Percentiles rank a stretch among this genome's conserved stretches.
These are phyloP conservation scores for Sebastiscus tertius DNA, from an alignment of 2,797 vertebrate genomes.

Conservation along the genomic window DNA sequence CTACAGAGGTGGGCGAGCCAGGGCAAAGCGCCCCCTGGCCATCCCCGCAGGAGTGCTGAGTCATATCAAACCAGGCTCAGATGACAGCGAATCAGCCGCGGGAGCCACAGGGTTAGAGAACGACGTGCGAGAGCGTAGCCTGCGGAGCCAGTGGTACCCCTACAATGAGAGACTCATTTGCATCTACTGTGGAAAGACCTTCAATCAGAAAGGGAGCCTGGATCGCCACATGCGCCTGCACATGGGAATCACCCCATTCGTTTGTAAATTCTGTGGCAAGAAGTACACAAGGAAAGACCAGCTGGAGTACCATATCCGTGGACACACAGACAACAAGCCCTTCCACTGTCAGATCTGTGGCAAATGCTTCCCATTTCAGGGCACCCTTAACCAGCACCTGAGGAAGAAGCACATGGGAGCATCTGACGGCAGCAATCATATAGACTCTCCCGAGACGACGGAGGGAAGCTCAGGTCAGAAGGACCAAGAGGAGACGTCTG, in stretches of 20 bases:
- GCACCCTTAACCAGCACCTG: constrained; percentile 99
- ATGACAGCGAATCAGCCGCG: constrained; percentile 83
- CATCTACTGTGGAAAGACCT: constrained; percentile 98
- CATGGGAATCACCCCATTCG: constrained; percentile 99
- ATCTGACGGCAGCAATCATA: constrained; percentile 86
- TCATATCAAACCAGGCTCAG: constrained; percentile 71
- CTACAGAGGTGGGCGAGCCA: constrained; percentile 91
- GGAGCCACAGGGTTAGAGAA: constrained; percentile 86
- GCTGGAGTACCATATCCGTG: constrained; percentile 98
- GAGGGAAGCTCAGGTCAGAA: constrained; percentile 88
- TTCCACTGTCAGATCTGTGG: constrained; percentile 99
- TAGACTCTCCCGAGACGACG: constrained; percentile 92
- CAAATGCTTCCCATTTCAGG: constrained; percentile 99
- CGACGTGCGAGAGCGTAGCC: constrained; percentile 90
- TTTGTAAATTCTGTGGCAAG: constrained; percentile 98
- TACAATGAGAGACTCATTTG: constrained; percentile 96
- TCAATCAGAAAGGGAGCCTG: constrained; percentile 99
- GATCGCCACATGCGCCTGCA: constrained; percentile 99
- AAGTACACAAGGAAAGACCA: constrained; percentile 99
- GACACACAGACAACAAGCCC: constrained; percentile 98
- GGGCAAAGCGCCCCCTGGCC: constrained; percentile 86
- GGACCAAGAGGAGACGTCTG: constrained; percentile 87
- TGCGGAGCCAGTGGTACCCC: constrained; percentile 94
- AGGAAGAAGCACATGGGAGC: constrained; percentile 97
- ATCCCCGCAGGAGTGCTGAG: constrained; percentile 72